These are phyloP conservation scores for Halichoeres trimaculatus DNA, from an alignment of 2,113 vertebrate genomes.

Conservation along the genomic window DNA sequence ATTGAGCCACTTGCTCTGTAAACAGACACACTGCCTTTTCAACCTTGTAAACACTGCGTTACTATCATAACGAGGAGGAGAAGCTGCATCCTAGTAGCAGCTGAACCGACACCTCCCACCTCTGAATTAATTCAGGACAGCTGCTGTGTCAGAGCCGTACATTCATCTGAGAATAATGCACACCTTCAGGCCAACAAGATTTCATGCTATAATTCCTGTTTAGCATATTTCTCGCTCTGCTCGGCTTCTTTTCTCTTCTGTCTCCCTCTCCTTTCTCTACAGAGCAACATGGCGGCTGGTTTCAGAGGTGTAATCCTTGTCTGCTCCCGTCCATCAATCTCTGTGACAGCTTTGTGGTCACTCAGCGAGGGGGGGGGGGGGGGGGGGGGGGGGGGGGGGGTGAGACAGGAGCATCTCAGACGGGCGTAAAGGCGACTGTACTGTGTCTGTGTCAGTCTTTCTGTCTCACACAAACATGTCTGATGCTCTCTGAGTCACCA, in stretches of 20 bases:
- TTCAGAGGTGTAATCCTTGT: conserved; percentile 32
- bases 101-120: conserved; percentile 19
- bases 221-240: background rate
- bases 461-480: conserved; percentile 1
- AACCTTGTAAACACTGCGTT: background rate
- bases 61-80: background rate
- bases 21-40: background rate
- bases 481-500: conserved; percentile 26
- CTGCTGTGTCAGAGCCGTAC: background rate
- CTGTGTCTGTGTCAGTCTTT: background rate
- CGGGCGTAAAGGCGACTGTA: conserved; percentile 1
- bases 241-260: background rate
- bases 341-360: conserved; percentile 45
- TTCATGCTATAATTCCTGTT: background rate
- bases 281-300: conserved; percentile 13
- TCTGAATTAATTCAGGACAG: background rate
- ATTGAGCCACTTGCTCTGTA: background rate
- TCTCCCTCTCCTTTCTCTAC: background rate
- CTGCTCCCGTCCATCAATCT: conserved; percentile 42
- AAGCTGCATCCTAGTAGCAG: conserved; percentile 1
- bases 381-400: background rate
- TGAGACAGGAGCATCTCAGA: conserved; percentile 3
- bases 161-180: background rate
- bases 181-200: conserved; percentile 1
- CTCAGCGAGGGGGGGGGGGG: conserved; percentile 1